Conservation (phyloP, 2,113 vertebrate genomes). For the Microtus oregoni region DNA sequence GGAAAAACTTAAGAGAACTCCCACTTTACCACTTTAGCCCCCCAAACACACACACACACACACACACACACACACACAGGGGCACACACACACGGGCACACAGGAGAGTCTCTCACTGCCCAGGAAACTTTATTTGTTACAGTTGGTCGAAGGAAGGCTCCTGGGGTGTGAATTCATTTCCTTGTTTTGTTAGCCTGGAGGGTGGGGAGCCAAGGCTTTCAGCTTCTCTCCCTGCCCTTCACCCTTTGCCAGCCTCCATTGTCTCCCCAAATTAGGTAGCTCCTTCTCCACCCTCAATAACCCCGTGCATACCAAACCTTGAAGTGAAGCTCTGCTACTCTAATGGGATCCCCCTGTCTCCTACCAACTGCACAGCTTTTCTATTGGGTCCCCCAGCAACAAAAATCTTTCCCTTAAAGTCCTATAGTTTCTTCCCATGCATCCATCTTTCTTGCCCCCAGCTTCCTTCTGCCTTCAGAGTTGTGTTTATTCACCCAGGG, state of each 20-base stretch:
- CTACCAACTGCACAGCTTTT: neutral
- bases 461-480: slow-evolving; percentile 39
- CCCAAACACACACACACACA: neutral
- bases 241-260: slow-evolving; percentile 50
- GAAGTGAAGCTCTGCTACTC: neutral
- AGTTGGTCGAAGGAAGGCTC: slow-evolving; percentile 74
- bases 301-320: neutral
- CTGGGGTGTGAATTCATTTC: slow-evolving; percentile 80
- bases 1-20: slow-evolving; percentile 60
- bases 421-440: neutral
- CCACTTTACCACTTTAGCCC: neutral
- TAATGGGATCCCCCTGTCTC: too few relatives aligned
- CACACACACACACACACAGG: neutral
- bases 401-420: slow-evolving; percentile 65
- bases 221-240: slow-evolving; percentile 68
- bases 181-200: slow-evolving; percentile 78
- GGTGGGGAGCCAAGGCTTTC: slow-evolving; percentile 54
- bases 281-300: neutral
- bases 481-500: slow-evolving; percentile 19
- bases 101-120: neutral
- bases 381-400: neutral
- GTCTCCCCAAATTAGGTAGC: slow-evolving; percentile 37
- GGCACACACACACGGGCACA: neutral
- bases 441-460: neutral
- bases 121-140: slow-evolving; percentile 82